Conservation (phyloP, 2,888 invertebrate species). For the Cinara cedri region DNA sequence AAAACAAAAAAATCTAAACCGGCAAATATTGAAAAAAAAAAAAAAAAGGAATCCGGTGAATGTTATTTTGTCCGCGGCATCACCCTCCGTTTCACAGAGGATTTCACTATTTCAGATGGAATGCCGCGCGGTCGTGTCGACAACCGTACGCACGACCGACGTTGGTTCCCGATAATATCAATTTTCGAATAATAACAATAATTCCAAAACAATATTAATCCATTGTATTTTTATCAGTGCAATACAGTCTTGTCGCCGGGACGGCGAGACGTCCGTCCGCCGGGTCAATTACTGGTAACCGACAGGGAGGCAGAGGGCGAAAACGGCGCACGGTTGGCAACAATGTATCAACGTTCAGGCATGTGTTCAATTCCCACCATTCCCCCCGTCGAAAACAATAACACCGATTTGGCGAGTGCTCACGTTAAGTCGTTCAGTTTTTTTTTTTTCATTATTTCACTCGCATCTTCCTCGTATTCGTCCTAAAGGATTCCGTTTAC, state of each 20-base stretch:
- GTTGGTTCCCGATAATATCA: not conserved
- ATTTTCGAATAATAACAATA: too few relatives aligned
- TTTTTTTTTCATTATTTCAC: not conserved
- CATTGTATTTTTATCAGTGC: too few relatives aligned
- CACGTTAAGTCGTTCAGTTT: constrained; percentile 39
- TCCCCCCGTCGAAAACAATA: constrained; percentile 48
- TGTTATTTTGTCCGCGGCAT: too few relatives aligned
- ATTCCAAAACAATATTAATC: too few relatives aligned
- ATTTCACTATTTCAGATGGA: too few relatives aligned
- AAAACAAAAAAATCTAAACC: too few relatives aligned
- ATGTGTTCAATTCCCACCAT: constrained; percentile 54
- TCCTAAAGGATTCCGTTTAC: constrained; percentile 9
- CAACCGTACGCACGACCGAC: too few relatives aligned
- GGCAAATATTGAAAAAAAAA: too few relatives aligned
- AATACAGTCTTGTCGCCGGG: too few relatives aligned
- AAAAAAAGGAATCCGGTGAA: too few relatives aligned
- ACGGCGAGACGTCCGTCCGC: not conserved
- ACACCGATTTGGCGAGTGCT: constrained; percentile 53
- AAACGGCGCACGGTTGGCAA: constrained; percentile 41
- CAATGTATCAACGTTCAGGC: constrained; percentile 47
- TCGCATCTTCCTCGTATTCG: not conserved
- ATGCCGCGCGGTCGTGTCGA: too few relatives aligned
- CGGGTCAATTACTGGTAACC: not conserved
- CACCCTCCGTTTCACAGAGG: too few relatives aligned
- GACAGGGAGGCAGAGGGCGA: constrained; percentile 23